Base-by-base conservation (phyloP, 1,140 invertebrate species). In the Gonatopus flavifemur region DNA sequence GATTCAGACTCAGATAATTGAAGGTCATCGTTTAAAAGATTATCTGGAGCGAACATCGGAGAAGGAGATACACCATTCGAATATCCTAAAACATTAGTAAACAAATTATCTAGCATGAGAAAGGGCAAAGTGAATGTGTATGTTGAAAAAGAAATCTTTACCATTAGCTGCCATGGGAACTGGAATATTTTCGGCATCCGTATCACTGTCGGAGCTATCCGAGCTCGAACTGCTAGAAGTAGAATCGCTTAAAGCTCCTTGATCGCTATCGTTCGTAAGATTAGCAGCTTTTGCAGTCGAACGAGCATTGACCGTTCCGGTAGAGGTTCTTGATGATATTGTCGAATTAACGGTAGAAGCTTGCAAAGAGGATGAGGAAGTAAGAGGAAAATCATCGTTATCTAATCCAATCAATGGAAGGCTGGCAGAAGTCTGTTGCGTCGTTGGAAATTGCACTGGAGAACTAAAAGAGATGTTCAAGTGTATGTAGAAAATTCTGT, bases 1-100 rank as follows among this genome's bases (percentile, higher is more conserved):
- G 84, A 86, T 50, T 83, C 84, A n/a, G 84, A 83, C 78, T 90
- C 88, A 33, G 88, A 90, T 46, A 91, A 78, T 69, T 88, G 86
- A 55, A 91, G 79, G 75, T 91, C 88, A 61, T 89, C 86, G 67
- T 84, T 86, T 35, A 88, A 76, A 51, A 87, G 77, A 69, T 83
- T 80, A 55, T 76, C 75, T 9, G 82, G 80, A 69, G 84, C 72
- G 35, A 80, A 66, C 38, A 72, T 66, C 42, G 72, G 59, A 49
- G 74, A 62, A 50, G 63, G 49, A 59, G 63, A 55, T 55, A 65
- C 62, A 52, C 57, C 74, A 58, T 70, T 80, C 18, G 57, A 57
- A 46, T 72, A 66, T 22, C 76, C 81, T 59, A 63, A 67, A 66
- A 57, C 37, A 48, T 45, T 42, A 49, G 36, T 38, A 39, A 55